Evolutionary conservation across 2,888 invertebrate species (phyloP).

Genomic region (Pandemis heparana): DNA sequence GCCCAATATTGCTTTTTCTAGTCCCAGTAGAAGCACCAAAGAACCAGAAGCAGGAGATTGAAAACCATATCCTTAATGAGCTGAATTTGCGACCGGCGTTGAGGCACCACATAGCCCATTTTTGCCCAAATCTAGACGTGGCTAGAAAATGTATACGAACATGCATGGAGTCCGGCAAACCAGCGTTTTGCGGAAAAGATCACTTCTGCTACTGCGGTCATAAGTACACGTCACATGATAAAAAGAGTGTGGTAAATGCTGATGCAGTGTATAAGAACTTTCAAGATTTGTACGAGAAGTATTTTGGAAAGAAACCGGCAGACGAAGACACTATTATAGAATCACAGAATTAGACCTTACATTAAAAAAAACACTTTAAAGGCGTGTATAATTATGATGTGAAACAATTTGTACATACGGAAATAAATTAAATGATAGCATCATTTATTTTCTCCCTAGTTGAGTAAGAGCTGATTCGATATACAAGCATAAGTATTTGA

Average conservation of each 20-base stretch:
- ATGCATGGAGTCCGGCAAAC: conserved; percentile 66
- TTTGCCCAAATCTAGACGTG: conserved; percentile 67
- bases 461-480: neutral
- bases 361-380: neutral
- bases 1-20: too few species aligned
- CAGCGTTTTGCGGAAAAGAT: conserved; percentile 79
- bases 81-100: conserved; percentile 48
- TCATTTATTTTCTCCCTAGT: neutral
- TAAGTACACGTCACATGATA: conserved; percentile 49
- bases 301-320: conserved; percentile 58
- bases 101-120: conserved; percentile 78
- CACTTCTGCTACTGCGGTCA: conserved; percentile 77
- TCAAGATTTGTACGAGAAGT: conserved; percentile 68
- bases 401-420: neutral
- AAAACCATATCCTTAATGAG: neutral
- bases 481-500: too few species aligned
- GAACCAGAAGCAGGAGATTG: neutral
- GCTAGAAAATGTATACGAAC: conserved; percentile 69
- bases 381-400: neutral
- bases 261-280: conserved; percentile 56
- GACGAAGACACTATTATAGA: neutral
- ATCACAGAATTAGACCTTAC: neutral
- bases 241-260: conserved; percentile 44
- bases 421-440: neutral
- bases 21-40: neutral